A percentile compares a stretch with the other conserved stretches of the same genome.
Conservation (phyloP, 2,797 vertebrate genomes). For the Pseudopleuronectes americanus region DNA sequence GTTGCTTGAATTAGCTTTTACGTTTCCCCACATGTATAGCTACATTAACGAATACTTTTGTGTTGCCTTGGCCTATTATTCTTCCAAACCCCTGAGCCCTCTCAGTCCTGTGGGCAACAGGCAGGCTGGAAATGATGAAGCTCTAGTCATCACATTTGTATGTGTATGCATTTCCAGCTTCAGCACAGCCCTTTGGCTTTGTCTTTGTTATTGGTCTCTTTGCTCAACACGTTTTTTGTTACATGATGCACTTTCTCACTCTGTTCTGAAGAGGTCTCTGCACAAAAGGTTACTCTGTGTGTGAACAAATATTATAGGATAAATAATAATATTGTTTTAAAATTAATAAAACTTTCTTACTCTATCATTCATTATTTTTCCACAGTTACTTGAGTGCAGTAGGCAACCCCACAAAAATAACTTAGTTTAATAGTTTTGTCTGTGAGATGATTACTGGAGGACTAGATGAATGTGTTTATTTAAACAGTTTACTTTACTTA, state of each 20-base stretch:
- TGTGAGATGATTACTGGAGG: background rate
- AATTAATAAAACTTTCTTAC: too few relatives aligned
- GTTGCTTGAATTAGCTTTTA: background rate
- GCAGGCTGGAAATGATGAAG: slow-evolving; percentile 17
- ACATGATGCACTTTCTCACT: background rate
- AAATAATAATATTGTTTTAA: too few relatives aligned
- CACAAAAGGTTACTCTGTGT: background rate
- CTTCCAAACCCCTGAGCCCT: background rate
- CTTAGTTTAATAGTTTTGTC: background rate
- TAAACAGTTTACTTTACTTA: background rate
- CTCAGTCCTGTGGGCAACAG: slow-evolving; percentile 14
- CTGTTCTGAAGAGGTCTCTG: background rate
- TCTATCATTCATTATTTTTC: too few relatives aligned
- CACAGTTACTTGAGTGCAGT: background rate
- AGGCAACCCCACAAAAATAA: background rate
- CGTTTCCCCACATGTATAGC: background rate
- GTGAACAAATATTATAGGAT: too few relatives aligned
- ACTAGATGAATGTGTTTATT: too few relatives aligned
- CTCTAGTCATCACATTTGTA: slow-evolving; percentile 34
- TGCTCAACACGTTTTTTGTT: slow-evolving; percentile 4
- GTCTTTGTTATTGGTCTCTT: slow-evolving; percentile 27
- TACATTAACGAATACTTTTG: slow-evolving; percentile 10
- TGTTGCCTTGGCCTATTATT: slow-evolving; percentile 15
- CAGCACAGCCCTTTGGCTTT: slow-evolving; percentile 9
- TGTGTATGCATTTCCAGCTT: slow-evolving; percentile 21